phyloP scores from a whole-genome alignment of 2,797 vertebrate genomes.

The Myotis findleyi region DNA sequence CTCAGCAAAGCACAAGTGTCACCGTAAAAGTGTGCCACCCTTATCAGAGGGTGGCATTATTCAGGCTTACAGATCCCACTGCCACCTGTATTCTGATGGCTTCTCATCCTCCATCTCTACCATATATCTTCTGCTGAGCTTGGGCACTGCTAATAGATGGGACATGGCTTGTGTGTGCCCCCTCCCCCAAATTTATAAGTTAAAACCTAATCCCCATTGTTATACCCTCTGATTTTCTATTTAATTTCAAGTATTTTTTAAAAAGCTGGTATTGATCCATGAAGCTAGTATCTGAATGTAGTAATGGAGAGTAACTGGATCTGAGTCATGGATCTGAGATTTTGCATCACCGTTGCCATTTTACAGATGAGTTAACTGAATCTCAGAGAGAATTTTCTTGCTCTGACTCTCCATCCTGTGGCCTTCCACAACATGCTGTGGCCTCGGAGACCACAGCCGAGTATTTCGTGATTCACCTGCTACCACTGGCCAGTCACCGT shows the following conservation, averaged over 20 bases:
- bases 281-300: conserved; percentile 3
- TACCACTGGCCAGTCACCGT: neutral
- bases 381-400: neutral
- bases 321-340: no score
- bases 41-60: neutral
- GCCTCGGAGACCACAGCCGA: neutral
- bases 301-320: neutral
- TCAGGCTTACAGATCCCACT: neutral
- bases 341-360: neutral
- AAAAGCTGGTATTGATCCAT: neutral
- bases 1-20: neutral
- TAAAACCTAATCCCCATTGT: neutral
- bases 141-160: neutral
- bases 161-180: neutral
- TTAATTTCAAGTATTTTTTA: neutral
- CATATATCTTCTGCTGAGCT: neutral
- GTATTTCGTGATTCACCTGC: neutral
- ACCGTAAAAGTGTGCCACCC: neutral
- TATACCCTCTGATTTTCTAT: neutral
- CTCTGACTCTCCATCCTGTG: neutral
- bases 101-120: neutral
- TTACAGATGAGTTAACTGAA: neutral
- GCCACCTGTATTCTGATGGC: neutral
- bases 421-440: neutral
- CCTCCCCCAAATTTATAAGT: neutral